Base-by-base conservation (phyloP, 1,140 invertebrate genomes). In the Saccostrea cuccullata region DNA sequence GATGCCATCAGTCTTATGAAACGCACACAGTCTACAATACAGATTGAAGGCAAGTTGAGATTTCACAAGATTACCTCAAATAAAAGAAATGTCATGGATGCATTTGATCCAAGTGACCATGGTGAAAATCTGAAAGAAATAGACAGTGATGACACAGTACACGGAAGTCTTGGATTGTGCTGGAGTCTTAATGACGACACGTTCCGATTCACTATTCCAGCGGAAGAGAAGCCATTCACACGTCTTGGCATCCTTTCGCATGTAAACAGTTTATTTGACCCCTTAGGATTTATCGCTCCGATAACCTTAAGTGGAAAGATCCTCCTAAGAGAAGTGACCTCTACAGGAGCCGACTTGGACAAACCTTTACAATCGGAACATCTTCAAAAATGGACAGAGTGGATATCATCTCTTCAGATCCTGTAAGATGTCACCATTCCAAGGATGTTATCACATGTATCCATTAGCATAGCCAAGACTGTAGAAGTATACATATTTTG, bases 391-490 rank as follows among this genome's bases (percentile, higher is more conserved):
- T 86, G 85, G 85, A 67, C 70, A 12, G 30, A n/a, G 23, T 86
- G 67, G 85, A 17, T 23, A 23, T 40, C 36, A 8, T 86, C 64
- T 73, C 40, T 86, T 64, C 56, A 77, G 12, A 11, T 12, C 23
- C n/a, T 73, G 12, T 36, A n/a, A 23, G 67, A 73, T 73, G 23
- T 73, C 67, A 23, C 23, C 23, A 64, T 87, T 12, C 94, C 15
- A 91, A 90, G 84, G 30, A 86, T 64, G 11, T 40, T 55, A 15
- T 58, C 36, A 6, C 26, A 86, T 17, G 40, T 47, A 5, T 73
- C 60, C 40, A 20, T 86, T 17, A 67, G 67, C 17, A 95, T 94
- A 94, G 95, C 95, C 89, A 93, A 26, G 58, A 95, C n/a, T 15
- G 56, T 9, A 85, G 86, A 92, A 64, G 85, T 93, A 8, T 89